Conservation (phyloP, 1,140 invertebrate species). For the Aphaenogaster floridana region DNA sequence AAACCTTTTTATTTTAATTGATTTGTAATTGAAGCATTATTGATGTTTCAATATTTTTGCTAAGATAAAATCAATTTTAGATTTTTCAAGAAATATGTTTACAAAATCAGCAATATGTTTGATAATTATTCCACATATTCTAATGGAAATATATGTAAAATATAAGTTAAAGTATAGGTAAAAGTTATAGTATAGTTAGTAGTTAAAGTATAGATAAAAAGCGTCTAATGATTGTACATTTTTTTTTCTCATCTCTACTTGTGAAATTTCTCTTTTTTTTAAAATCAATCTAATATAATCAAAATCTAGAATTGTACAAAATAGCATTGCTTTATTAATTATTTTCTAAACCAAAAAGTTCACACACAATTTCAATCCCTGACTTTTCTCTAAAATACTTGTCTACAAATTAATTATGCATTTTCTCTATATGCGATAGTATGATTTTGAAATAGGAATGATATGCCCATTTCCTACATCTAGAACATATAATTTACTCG, state of each 20-base stretch:
- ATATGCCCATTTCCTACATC: background rate
- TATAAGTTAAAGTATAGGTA: background rate
- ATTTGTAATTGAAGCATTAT: background rate
- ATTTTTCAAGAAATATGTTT: background rate
- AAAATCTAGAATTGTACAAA: too few relatives aligned
- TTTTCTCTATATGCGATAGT: background rate
- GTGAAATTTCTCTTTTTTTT: background rate
- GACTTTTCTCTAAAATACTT: background rate
- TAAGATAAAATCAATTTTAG: background rate
- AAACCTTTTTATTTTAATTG: constrained; percentile 15
- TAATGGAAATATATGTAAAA: background rate
- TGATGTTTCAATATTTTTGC: background rate
- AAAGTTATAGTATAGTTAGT: background rate
- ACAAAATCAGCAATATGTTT: background rate
- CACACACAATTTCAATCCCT: background rate
- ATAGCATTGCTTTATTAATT: background rate
- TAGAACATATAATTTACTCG: background rate
- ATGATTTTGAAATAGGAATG: background rate
- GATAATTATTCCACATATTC: background rate
- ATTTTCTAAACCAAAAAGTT: background rate
- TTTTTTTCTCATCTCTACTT: background rate
- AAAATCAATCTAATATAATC: background rate
- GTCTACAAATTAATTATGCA: background rate
- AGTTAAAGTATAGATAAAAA: background rate
- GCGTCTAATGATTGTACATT: background rate